phyloP scores from a whole-genome alignment of 2,113 vertebrate genomes.

The Bos indicus region DNA sequence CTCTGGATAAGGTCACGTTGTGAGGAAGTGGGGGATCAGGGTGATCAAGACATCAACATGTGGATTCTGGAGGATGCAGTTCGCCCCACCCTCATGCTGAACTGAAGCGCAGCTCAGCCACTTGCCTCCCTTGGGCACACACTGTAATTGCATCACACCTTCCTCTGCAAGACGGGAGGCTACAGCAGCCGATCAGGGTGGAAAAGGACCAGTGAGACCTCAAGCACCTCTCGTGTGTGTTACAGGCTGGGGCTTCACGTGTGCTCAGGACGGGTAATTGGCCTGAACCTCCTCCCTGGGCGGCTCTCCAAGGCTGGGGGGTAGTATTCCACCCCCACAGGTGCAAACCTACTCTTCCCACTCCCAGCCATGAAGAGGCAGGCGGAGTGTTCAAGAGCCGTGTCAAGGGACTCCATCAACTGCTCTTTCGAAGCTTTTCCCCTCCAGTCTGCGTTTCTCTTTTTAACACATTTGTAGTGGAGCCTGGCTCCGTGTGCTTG shows the following conservation, averaged over 20 bases:
- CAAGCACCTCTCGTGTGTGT: not conserved
- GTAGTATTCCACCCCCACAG: rapidly evolving
- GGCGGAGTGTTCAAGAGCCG: rapidly evolving
- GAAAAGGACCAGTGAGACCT: rapidly evolving
- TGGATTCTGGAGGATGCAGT: not conserved
- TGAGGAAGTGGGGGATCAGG: not conserved
- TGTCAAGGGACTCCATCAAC: rapidly evolving
- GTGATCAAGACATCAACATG: not conserved
- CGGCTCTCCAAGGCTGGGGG: not conserved
- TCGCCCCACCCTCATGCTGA: too few relatives aligned
- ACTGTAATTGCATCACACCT: rapidly evolving
- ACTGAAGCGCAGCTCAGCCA: rapidly evolving
- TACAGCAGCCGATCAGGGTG: rapidly evolving
- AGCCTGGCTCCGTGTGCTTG: not conserved
- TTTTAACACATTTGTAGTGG: not conserved
- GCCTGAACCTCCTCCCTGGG: rapidly evolving
- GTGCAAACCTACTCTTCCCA: rapidly evolving
- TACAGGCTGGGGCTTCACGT: rapidly evolving
- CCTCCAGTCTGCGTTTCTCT: rapidly evolving
- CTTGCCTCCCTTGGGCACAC: rapidly evolving
- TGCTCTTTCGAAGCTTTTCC: rapidly evolving
- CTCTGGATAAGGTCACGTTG: not conserved
- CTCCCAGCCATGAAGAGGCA: not conserved
- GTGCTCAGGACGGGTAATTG: rapidly evolving
- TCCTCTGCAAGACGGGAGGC: rapidly evolving